These are phyloP conservation scores for Lasioglossum figueresi DNA, from an alignment of 2,888 invertebrate genomes.

Conservation along the genomic window DNA sequence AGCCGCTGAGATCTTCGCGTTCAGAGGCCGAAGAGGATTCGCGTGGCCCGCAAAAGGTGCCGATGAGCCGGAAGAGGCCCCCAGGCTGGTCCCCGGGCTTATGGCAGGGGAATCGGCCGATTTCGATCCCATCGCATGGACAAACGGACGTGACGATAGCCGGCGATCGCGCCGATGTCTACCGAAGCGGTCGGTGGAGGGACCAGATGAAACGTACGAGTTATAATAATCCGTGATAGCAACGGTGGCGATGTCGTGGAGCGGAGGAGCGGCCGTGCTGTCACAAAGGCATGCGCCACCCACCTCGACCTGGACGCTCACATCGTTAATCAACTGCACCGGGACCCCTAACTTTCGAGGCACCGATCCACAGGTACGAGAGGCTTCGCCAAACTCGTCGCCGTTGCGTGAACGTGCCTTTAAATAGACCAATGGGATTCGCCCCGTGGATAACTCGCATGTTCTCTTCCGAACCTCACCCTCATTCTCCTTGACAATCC, in stretches of 20 bases:
- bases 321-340: conserved; percentile 83
- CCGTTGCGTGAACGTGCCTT: conserved; percentile 59
- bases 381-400: conserved; percentile 63
- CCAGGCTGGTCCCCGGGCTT: not conserved
- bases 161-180: conserved; percentile 60
- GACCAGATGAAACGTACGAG: conserved; percentile 78
- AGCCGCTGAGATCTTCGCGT: not conserved
- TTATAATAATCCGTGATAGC: conserved; percentile 79
- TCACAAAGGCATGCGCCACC: conserved; percentile 84
- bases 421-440: conserved; percentile 56
- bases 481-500: conserved; percentile 14
- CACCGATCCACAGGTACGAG: conserved; percentile 81
- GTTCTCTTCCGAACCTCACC: conserved; percentile 34
- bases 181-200: conserved; percentile 67
- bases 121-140: conserved; percentile 49
- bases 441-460: not conserved
- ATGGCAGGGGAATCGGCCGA: conserved; percentile 23
- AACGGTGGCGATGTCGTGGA: conserved; percentile 82
- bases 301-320: conserved; percentile 82
- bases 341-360: conserved; percentile 82
- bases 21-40: not conserved
- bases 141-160: conserved; percentile 69
- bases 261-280: conserved; percentile 81
- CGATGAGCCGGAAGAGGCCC: not conserved
- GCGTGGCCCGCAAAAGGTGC: not conserved